Evolutionary conservation across 2,797 vertebrate species (phyloP), one percentile per base, ranked within the genome.

Genomic region (Brachyrhaphis roseni): DNA sequence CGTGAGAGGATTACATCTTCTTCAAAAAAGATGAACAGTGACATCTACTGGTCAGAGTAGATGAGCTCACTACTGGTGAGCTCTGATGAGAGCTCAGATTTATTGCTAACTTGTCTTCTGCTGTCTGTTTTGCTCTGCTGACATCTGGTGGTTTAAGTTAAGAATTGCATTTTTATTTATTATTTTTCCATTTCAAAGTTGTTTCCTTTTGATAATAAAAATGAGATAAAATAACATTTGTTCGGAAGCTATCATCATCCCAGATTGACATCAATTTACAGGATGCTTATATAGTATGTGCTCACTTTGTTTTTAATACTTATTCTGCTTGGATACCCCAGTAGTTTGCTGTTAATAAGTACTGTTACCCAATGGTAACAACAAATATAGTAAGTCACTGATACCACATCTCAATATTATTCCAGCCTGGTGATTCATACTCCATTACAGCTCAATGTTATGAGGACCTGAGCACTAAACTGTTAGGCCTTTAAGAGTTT

Each of bases 11-110:
- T n/a, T 51, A 10, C 11, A 7, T 6, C 12, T 71, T 71, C 5
- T 16, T 28, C 13, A 36, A 55, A 72, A 62, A 16, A 34, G 20
- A 45, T 28, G 51, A 23, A 3, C 23, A 2, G 66, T 36, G 7
- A 36, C 95, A 94, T 83, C 93, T 92, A 78, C 88, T 93, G 94
- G 92, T 23, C 74, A 57, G n/a, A n/a, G n/a, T n/a, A n/a, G n/a
- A n/a, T n/a, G n/a, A n/a, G n/a, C n/a, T n/a, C n/a, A n/a, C n/a
- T n/a, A n/a, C n/a, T n/a, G n/a, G n/a, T n/a, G n/a, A 80, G 13
- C 53, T 77, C 74, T 74, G 26, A 26, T 26, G 26, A 5, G 1
- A 46, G 7, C 13, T 26, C 15, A 41, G 8, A 41, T 51, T 18
- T 23, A 70, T 62, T 8, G 36, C 36, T 7, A 5, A 8, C 3